These are phyloP conservation scores for Drosophila nebulosa DNA, from an alignment of 1,140 invertebrate species.

Conservation along the genomic window DNA sequence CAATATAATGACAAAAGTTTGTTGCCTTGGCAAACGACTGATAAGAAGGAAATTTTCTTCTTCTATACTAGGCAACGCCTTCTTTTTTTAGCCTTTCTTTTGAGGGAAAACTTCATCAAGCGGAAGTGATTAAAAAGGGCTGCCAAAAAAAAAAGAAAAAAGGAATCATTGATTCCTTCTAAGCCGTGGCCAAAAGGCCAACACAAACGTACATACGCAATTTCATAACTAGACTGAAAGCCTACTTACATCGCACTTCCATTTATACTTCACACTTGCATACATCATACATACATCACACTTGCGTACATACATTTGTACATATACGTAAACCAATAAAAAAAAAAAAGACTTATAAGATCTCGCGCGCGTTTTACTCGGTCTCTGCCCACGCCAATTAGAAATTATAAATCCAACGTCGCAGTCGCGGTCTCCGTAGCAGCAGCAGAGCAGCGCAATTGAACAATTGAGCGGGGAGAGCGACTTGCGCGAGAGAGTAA, in stretches of 20 bases:
- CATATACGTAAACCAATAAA: conserved; percentile 3
- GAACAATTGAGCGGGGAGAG: conserved; percentile 58
- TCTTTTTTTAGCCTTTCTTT: conserved; percentile 18
- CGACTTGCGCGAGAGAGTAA: conserved; percentile 52
- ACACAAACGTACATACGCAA: neutral
- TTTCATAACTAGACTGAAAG: no score
- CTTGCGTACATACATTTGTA: neutral
- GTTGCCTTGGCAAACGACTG: conserved; percentile 29
- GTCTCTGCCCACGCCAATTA: conserved; percentile 62
- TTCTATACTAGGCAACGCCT: conserved; percentile 35
- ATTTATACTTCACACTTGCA: neutral
- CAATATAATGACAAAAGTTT: conserved; percentile 38
- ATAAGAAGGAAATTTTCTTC: conserved; percentile 23
- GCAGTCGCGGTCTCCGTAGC: neutral
- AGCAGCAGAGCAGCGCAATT: conserved; percentile 20
- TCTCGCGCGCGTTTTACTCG: conserved; percentile 43
- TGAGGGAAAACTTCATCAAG: conserved; percentile 32
- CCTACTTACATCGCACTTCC: neutral
- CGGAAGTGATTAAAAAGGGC: conserved; percentile 59
- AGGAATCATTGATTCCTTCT: conserved; percentile 36
- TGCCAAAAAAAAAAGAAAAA: conserved; percentile 37
- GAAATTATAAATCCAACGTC: conserved; percentile 62
- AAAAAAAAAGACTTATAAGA: conserved; percentile 3
- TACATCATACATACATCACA: neutral
- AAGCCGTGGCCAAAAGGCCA: neutral